Percentiles rank a stretch among this genome's conserved stretches.
phyloP scores from a whole-genome alignment of 2,888 invertebrate genomes.

The Syrista parreyssii region DNA sequence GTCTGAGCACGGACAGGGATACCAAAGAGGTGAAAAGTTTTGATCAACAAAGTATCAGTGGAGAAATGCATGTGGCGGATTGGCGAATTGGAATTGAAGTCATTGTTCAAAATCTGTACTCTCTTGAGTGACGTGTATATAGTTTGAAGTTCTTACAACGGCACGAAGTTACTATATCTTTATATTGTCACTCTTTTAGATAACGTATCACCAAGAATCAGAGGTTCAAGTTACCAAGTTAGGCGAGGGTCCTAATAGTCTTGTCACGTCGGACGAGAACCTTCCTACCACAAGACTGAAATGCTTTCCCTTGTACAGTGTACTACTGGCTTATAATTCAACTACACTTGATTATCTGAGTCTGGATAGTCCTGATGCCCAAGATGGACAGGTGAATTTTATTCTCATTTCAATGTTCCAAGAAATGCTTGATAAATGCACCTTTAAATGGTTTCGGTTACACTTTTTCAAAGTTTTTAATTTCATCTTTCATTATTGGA shows the following conservation, averaged over 20 bases:
- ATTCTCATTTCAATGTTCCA: neutral
- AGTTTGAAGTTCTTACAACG: neutral
- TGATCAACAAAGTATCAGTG: neutral
- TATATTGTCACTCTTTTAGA: constrained; percentile 38
- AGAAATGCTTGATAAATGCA: neutral
- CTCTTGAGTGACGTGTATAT: neutral
- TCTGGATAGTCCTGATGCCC: constrained; percentile 68
- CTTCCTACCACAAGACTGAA: constrained; percentile 75
- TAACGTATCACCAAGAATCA: constrained; percentile 61
- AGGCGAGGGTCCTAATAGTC: constrained; percentile 61
- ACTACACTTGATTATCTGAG: constrained; percentile 78
- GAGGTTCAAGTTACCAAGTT: constrained; percentile 62
- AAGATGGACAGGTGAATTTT: constrained; percentile 50
- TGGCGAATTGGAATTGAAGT: neutral
- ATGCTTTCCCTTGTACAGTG: constrained; percentile 86
- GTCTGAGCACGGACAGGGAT: constrained; percentile 80
- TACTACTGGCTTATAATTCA: constrained; percentile 81
- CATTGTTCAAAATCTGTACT: neutral
- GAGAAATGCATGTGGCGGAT: neutral
- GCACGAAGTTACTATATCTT: neutral
- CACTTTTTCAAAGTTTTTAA: neutral
- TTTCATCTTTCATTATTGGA: neutral
- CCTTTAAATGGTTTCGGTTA: neutral
- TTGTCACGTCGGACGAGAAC: constrained; percentile 54
- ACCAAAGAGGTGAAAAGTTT: constrained; percentile 75